Percentiles rank a stretch among this genome's conserved stretches.
Evolutionary conservation across 2,113 vertebrate species (phyloP).

Genomic region (Chlamydotis undulata): DNA sequence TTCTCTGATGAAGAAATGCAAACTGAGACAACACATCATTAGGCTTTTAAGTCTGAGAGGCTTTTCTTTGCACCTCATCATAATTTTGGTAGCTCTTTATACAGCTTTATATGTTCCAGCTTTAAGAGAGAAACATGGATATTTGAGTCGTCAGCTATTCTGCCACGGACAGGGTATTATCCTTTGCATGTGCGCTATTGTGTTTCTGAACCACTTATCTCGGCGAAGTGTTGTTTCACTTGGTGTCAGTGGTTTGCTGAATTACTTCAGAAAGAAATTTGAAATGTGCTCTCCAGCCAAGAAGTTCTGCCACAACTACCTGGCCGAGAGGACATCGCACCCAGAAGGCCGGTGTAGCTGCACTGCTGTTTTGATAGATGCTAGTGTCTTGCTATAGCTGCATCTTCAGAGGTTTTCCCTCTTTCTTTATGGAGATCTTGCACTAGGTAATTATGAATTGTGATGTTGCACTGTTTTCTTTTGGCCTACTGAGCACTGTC

Average conservation of each 20-base stretch:
- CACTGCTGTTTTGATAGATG: neutral
- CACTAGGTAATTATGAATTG: neutral
- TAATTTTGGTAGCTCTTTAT: slow-evolving; percentile 7
- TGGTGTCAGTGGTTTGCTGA: neutral
- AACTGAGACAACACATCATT: neutral
- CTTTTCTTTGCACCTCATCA: slow-evolving; percentile 38
- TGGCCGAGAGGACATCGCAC: neutral
- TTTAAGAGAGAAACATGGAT: neutral
- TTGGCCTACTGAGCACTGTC: neutral
- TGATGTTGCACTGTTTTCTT: neutral
- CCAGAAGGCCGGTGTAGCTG: neutral
- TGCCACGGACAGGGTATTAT: neutral
- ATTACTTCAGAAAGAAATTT: neutral
- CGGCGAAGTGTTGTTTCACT: neutral
- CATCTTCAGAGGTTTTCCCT: neutral
- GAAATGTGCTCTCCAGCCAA: neutral
- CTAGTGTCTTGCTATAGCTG: neutral
- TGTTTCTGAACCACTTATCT: neutral
- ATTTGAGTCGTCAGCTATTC: neutral
- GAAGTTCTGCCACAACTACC: neutral
- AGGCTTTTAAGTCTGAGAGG: slow-evolving; percentile 29
- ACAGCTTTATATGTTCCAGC: neutral
- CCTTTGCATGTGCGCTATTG: neutral
- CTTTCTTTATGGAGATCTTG: neutral
- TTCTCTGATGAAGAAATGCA: neutral